Base-by-base conservation (phyloP, 2,888 invertebrate species). In the Nemoura dubitans region DNA sequence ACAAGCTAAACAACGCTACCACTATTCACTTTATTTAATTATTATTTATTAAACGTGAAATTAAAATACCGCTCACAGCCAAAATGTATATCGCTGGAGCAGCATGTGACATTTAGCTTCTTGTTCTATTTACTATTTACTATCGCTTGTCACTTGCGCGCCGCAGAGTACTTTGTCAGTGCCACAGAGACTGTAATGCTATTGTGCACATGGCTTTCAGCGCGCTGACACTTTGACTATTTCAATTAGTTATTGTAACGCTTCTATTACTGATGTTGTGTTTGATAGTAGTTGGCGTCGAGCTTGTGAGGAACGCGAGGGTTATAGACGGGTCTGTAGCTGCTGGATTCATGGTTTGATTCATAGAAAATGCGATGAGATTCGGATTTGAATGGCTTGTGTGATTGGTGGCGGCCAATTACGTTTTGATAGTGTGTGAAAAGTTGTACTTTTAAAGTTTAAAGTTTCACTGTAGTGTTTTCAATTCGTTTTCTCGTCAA, bases 81-180 rank as follows among this genome's bases (percentile, higher is more conserved):
- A 59, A 59, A 59, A 59, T 21, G 59, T 21, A 59, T 10, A 59
- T 10, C 59, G 59, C 59, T 36, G 36, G 10, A 36, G 59, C 14
- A 16, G 2, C 10, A 59, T 21, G 59, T 59, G 59, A 59, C 59
- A 59, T 59, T 59, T 2, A 59, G 21, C 59, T 59, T 59, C 59
- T 59, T 59, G 59, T 59, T 59, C 59, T 59, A 59, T 59, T 59
- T 59, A 59, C 59, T 21, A 59, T 59, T 59, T 59, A 59, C 59
- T 59, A 59, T 59, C 59, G 59, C 59, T 21, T 59, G 59, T 59
- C 59, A 59, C 59, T 59, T 59, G 6, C 21, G 59, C 21, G 21
- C 59, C 59, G 21, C 16, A 1, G 59, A 59, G 16, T 59, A 59
- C 59, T 59, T 59, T 59, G 59, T 59, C 59, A 59, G 59, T 14